Evolutionary conservation across 1,140 invertebrate genomes (phyloP), one percentile per base, ranked within the genome.

Genomic region (Acyrthosiphon pisum): DNA sequence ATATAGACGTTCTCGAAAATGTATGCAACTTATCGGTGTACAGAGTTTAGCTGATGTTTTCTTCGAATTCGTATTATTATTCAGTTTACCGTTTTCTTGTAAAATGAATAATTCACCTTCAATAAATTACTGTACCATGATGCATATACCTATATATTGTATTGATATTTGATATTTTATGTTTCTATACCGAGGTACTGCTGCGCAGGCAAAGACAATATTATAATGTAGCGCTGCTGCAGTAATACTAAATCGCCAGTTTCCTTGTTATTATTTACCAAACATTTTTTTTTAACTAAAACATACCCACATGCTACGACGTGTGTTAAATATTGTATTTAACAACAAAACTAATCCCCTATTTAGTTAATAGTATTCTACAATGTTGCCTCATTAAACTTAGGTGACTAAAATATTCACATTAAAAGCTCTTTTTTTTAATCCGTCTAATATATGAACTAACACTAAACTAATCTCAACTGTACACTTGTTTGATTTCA

Each of bases 401-500:
- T 68, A n/a, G 14, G 11, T 4, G 11, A 68, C n/a, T n/a, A 68
- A 68, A 68, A n/a, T 68, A 68, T 26, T 3, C 41, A 41, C 41
- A 41, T 41, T 41, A 41, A 56, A 50, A 46, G 6, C 44, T 46
- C 2, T 11, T 30, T n/a, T 68, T 30, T 68, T 30, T 68, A 48
- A 48, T 48, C 46, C 46, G 11, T 48, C 20, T 50, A 50, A 37
- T 37, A 76, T 83, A 23, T 84, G 37, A 44, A 41, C 20, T 41
- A 26, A 84, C 23, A 84, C 0, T 44, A 1, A n/a, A 87, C 46
- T 53, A 44, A 50, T n/a, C 20, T 9, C 7, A 89, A 0, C 6
- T 30, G 11, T 53, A 35, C 30, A 26, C 8, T 89, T 89, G 22
- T 89, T 60, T 68, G 0, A 90, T 95, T 95, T 41, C 94, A 97